These are phyloP conservation scores for Apis cerana DNA, from an alignment of 1,140 invertebrate species.

Conservation along the genomic window DNA sequence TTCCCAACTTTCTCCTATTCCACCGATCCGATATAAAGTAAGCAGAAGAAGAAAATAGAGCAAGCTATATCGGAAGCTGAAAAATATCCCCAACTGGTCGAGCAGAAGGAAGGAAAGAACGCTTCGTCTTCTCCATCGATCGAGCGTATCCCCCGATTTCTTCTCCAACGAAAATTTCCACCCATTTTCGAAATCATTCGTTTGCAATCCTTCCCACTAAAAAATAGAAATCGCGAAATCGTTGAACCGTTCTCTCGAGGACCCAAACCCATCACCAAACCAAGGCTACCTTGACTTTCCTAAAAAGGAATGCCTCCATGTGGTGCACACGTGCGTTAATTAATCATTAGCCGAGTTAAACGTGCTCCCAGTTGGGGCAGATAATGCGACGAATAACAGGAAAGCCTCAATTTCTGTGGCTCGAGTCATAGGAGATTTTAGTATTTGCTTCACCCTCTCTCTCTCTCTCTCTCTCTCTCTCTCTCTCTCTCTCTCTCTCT, in stretches of 20 bases:
- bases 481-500: too few relatives aligned
- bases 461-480: too few relatives aligned
- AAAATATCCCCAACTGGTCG: background rate
- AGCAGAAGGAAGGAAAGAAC: background rate
- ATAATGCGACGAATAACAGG: background rate
- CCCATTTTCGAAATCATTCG: background rate
- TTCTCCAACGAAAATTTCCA: background rate
- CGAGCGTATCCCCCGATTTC: background rate
- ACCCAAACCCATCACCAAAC: too few relatives aligned
- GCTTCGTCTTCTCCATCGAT: constrained; percentile 5
- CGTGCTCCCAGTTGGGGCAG: background rate
- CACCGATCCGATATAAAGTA: too few relatives aligned
- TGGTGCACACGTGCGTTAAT: constrained; percentile 39
- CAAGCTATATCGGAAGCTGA: background rate
- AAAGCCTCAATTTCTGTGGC: background rate
- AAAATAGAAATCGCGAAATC: constrained; percentile 67
- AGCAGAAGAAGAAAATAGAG: background rate
- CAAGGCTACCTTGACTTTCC: background rate
- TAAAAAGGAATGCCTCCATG: background rate
- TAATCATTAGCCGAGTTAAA: constrained; percentile 46
- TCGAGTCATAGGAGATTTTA: background rate
- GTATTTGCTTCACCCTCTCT: too few relatives aligned
- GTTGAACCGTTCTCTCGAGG: constrained; percentile 54
- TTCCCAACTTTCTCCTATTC: background rate
- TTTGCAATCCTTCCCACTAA: constrained; percentile 61